phyloP scores from a whole-genome alignment of 2,797 vertebrate genomes.

The Pterois miles region DNA sequence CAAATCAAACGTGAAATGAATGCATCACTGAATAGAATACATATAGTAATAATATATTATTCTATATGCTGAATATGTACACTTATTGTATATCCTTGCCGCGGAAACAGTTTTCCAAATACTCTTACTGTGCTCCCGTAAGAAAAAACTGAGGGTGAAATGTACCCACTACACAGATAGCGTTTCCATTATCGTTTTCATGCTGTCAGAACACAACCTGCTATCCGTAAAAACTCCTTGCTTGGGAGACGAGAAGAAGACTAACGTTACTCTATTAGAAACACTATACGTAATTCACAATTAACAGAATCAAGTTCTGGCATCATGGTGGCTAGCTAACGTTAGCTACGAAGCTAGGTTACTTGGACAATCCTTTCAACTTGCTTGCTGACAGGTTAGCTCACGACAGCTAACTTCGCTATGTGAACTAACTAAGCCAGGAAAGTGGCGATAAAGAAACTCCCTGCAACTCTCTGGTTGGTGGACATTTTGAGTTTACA shows the following conservation, averaged over 20 bases:
- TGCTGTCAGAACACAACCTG: constrained; percentile 53
- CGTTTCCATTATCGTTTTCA: constrained; percentile 63
- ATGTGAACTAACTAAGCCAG: constrained; percentile 61
- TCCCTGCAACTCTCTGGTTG: constrained; percentile 61
- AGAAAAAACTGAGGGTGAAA: not conserved
- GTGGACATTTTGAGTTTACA: constrained; percentile 31
- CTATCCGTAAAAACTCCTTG: not conserved
- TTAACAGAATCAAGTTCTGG: not conserved
- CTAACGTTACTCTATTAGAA: not conserved
- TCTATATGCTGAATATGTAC: rapidly evolving
- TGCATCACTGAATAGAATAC: rapidly evolving
- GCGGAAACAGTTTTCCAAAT: not conserved
- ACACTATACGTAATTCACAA: constrained; percentile 10
- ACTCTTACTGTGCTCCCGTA: constrained; percentile 5
- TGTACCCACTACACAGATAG: rapidly evolving
- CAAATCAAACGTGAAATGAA: rapidly evolving
- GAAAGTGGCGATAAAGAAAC: constrained; percentile 51
- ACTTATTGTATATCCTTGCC: not conserved
- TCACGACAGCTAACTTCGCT: constrained; percentile 65
- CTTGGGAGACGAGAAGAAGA: not conserved
- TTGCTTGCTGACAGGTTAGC: constrained; percentile 68
- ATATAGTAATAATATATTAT: rapidly evolving
- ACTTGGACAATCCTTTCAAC: constrained; percentile 58
- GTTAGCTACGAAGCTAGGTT: constrained; percentile 45
- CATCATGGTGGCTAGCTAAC: constrained; percentile 30